These are phyloP conservation scores for Sphaeridia pumilis DNA, from an alignment of 2,888 invertebrate species.

Conservation along the genomic window DNA sequence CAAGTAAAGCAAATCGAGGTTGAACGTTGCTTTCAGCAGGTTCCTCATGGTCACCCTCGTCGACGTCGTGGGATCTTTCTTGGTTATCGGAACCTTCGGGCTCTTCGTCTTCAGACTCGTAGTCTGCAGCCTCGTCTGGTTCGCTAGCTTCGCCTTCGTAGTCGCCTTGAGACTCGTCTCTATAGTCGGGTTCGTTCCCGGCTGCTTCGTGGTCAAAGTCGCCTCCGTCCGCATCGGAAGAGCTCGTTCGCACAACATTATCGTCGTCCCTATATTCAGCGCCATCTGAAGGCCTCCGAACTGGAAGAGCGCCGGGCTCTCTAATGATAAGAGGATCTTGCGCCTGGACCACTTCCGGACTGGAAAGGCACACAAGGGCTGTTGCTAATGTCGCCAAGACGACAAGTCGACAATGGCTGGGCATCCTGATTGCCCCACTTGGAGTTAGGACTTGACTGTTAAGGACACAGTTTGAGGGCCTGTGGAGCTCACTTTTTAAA, in stretches of 20 bases:
- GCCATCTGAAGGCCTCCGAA: not conserved
- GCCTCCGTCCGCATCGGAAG: conserved; percentile 7
- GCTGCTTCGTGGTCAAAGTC: conserved; percentile 11
- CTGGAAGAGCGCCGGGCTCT: not conserved
- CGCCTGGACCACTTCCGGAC: not conserved
- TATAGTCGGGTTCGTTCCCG: conserved; percentile 13
- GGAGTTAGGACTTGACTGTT: no score
- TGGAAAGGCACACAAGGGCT: conserved; percentile 21
- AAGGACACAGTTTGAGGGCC: no score
- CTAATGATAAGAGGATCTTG: conserved; percentile 4
- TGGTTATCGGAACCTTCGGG: conserved; percentile 7
- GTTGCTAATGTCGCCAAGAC: conserved; percentile 17
- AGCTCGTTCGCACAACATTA: conserved; percentile 6
- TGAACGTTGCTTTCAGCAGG: conserved; percentile 21
- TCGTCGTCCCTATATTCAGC: conserved; percentile 6
- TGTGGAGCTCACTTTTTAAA: no score
- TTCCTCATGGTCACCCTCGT: conserved; percentile 12
- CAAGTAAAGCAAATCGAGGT: conserved; percentile 26
- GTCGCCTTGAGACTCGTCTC: conserved; percentile 17
- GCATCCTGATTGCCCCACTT: conserved; percentile 21
- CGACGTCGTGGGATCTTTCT: conserved; percentile 12
- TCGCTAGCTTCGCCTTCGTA: conserved; percentile 15
- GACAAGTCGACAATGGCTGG: conserved; percentile 10
- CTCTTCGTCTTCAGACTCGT: conserved; percentile 15
- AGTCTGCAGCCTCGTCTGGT: conserved; percentile 14